These are phyloP conservation scores for Drymonia ruficornis DNA, from an alignment of 2,888 invertebrate species.

Conservation along the genomic window DNA sequence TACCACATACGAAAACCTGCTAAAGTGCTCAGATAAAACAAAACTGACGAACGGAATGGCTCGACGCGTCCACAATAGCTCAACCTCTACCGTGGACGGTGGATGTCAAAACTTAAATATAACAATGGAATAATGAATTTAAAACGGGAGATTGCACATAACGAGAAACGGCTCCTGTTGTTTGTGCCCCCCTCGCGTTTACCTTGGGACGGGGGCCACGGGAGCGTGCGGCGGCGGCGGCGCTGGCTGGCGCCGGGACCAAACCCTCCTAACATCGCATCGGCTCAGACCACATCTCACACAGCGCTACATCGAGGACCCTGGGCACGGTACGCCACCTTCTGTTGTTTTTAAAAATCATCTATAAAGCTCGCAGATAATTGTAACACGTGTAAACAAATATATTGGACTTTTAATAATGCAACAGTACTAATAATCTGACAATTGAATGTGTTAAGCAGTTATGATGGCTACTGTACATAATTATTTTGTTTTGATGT, in stretches of 20 bases:
- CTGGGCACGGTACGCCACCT: slow-evolving; percentile 80
- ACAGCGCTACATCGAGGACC: slow-evolving; percentile 77
- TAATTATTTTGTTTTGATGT: slow-evolving; percentile 38
- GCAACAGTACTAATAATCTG: slow-evolving; percentile 41
- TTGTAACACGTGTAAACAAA: slow-evolving; percentile 29
- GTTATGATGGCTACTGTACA: slow-evolving; percentile 41
- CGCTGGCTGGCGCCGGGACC: slow-evolving; percentile 50
- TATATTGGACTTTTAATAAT: slow-evolving; percentile 12
- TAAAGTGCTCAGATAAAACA: slow-evolving; percentile 40
- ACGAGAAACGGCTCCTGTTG: slow-evolving; percentile 69
- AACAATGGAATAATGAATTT: slow-evolving; percentile 57
- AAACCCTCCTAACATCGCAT: slow-evolving; percentile 76
- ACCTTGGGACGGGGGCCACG: slow-evolving; percentile 62
- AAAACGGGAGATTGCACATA: slow-evolving; percentile 76
- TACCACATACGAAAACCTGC: slow-evolving; percentile 62
- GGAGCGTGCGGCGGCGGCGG: slow-evolving; percentile 43
- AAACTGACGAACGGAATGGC: slow-evolving; percentile 38
- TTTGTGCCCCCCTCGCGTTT: slow-evolving; percentile 76
- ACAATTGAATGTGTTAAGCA: slow-evolving; percentile 42
- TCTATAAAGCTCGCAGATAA: slow-evolving; percentile 75
- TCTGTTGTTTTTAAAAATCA: slow-evolving; percentile 83
- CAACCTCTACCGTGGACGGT: slow-evolving; percentile 20
- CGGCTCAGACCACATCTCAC: slow-evolving; percentile 81
- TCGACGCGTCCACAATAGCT: slow-evolving; percentile 23
- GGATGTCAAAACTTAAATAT: slow-evolving; percentile 48